phyloP scores from a whole-genome alignment of 2,888 invertebrate species.

The Orthosia incerta region DNA sequence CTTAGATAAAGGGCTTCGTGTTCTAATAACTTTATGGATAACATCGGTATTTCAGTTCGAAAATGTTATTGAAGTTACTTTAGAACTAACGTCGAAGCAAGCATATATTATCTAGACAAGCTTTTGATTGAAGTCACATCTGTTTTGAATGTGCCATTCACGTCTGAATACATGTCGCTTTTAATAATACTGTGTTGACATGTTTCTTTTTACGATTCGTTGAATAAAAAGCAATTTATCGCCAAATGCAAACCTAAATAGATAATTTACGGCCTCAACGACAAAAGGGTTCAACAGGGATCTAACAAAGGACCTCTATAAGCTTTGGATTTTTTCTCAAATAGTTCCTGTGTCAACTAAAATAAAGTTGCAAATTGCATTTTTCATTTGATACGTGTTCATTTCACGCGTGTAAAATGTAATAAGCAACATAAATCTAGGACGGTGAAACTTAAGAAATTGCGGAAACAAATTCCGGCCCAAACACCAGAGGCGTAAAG shows the following conservation, averaged over 20 bases:
- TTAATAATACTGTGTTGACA: conserved; percentile 78
- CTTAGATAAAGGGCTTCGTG: conserved; percentile 78
- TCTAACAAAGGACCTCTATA: conserved; percentile 59
- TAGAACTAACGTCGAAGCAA: conserved; percentile 43
- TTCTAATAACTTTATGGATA: conserved; percentile 76
- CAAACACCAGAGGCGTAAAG: conserved; percentile 68
- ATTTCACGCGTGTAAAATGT: conserved; percentile 89
- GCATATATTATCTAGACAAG: conserved; percentile 12
- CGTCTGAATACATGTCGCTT: conserved; percentile 35
- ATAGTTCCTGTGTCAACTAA: conserved; percentile 77
- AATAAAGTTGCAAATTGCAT: conserved; percentile 85
- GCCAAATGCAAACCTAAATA: conserved; percentile 85
- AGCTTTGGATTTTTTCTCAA: conserved; percentile 59
- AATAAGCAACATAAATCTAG: conserved; percentile 88
- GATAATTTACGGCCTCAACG: conserved; percentile 86
- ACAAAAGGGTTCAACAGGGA: conserved; percentile 80
- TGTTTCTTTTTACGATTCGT: conserved; percentile 72
- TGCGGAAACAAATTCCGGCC: conserved; percentile 56
- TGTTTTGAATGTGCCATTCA: conserved; percentile 38
- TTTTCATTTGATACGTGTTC: conserved; percentile 79
- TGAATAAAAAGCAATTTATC: conserved; percentile 86
- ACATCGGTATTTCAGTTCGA: conserved; percentile 70
- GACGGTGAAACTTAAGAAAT: conserved; percentile 69
- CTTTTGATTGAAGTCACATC: conserved; percentile 50
- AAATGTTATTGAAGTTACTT: conserved; percentile 61